These are phyloP conservation scores for Periparus ater DNA, from an alignment of 2,797 vertebrate genomes.

Conservation along the genomic window DNA sequence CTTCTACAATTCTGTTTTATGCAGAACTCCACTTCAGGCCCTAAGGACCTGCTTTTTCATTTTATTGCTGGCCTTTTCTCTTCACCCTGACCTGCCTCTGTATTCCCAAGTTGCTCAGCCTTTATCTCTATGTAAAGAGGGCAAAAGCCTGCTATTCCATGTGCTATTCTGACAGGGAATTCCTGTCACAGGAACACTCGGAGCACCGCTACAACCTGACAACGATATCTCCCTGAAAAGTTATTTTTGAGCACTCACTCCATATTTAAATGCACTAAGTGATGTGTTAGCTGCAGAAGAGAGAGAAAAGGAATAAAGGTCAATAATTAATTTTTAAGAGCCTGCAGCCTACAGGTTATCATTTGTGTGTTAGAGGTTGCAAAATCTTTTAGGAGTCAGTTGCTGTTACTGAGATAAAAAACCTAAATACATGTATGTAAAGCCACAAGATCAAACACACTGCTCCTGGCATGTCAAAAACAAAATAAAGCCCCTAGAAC, in stretches of 20 bases:
- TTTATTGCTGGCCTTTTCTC: conserved; percentile 64
- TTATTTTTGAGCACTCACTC: conserved; percentile 11
- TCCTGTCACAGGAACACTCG: not conserved
- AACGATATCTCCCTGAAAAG: not conserved
- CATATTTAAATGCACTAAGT: conserved; percentile 47
- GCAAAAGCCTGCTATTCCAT: conserved; percentile 26
- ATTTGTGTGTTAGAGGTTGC: not conserved
- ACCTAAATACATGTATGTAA: not conserved
- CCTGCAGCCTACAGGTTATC: not conserved
- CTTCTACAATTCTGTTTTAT: conserved; percentile 34
- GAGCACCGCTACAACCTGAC: not conserved
- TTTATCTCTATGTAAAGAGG: conserved; percentile 60
- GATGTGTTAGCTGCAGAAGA: conserved; percentile 17
- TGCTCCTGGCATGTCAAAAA: not conserved
- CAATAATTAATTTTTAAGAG: not conserved
- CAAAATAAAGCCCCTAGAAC: not conserved
- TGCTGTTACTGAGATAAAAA: not conserved
- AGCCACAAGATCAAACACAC: not conserved
- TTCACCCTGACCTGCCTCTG: conserved; percentile 66
- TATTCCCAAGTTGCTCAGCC: conserved; percentile 57
- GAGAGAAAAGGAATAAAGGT: not conserved
- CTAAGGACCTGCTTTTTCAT: conserved; percentile 73
- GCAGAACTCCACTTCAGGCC: conserved; percentile 58
- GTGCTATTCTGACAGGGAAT: not conserved
- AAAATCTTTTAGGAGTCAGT: not conserved